phyloP scores from a whole-genome alignment of 2,113 vertebrate species.

The Himantopus leucocephalus region DNA sequence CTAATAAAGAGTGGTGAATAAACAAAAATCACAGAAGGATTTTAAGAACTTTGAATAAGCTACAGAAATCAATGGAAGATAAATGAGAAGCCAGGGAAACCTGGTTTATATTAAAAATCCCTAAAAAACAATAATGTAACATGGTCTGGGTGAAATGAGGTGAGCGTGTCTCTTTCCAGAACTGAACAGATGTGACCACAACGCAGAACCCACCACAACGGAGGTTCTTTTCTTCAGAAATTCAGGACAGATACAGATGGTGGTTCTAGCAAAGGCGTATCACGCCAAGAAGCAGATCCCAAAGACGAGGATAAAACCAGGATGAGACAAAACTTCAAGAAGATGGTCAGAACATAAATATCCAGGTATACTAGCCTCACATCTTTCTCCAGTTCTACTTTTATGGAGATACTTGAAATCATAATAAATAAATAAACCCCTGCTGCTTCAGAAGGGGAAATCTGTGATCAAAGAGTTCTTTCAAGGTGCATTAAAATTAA shows the following conservation, averaged over 20 bases:
- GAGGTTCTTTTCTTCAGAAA: not conserved
- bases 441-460: not conserved
- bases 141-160: not conserved
- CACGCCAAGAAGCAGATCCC: not conserved
- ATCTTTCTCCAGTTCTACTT: not conserved
- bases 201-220: not conserved
- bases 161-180: not conserved
- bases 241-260: not conserved
- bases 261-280: not conserved
- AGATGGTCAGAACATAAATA: not conserved
- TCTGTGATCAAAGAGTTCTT: not conserved
- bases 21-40: not conserved
- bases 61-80: not conserved
- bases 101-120: not conserved
- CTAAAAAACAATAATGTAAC: not conserved
- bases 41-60: not conserved
- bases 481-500: not conserved
- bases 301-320: not conserved
- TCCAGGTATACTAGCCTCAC: not conserved
- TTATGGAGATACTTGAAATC: not conserved
- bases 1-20: not conserved
- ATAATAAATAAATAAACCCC: not conserved
- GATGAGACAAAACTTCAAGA: not conserved
- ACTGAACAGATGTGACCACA: not conserved
- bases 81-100: not conserved